Evolutionary conservation across 2,797 vertebrate species (phyloP), one percentile per base, ranked within the genome.

Genomic region (Enteromius viviparus): DNA sequence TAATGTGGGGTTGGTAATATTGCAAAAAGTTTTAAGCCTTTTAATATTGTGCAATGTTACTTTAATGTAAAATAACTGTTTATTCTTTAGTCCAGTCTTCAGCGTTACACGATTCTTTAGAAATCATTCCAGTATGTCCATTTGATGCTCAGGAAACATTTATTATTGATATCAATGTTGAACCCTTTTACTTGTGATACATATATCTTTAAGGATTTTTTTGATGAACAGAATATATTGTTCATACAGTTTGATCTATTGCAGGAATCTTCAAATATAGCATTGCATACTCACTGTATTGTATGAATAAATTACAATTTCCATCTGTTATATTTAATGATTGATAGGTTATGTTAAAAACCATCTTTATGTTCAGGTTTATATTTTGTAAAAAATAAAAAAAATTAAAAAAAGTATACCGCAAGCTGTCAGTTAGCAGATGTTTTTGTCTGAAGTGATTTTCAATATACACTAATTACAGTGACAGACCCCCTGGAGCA

Each of bases 401-500:
- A 40, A 58, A 23, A 53, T 5, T 60, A 60, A 42, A 60, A 4
- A 26, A 26, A 26, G 26, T 26, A 26, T 26, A 26, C 26, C 26
- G 34, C 71, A 74, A 34, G 10, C 26, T 53, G 47, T 53, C 53
- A 42, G 26, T 42, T 60, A 60, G 15, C 74, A 76, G 74, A 60
- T 60, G 53, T 34, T 40, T 53, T 76, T 15, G 26, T 60, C 23
- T 26, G 26, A 26, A 76, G 21, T 60, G 53, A 60, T 76, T 42
- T 58, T n/a, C 7, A 37, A 21, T 42, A 40, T 40, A 26, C 74
- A 26, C 14, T 19, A 58, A 76, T 55, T 60, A 60, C 34, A 76
- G 32, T 76, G 74, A 37, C 37, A 45, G 53, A 10, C 47, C 47
- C 19, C 53, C 74, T 76, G 74, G 7, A 76, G 53, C n/a, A 60